Evolutionary conservation across 2,113 vertebrate species (phyloP).

Genomic region (Astur gentilis): DNA sequence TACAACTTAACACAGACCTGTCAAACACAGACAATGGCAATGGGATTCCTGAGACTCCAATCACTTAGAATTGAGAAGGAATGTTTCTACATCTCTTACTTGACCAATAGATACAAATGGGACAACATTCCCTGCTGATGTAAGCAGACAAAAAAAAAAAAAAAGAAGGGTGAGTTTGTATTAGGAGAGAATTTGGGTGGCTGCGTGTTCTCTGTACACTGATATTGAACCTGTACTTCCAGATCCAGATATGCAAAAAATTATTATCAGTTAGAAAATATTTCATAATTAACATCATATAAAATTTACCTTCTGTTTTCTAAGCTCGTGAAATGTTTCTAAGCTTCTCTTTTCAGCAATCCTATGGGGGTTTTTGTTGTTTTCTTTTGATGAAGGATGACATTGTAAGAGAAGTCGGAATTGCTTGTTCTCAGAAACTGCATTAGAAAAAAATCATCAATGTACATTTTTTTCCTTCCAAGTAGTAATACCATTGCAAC

Average conservation of each 20-base stretch:
- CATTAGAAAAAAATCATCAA: background rate
- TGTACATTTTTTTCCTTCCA: background rate
- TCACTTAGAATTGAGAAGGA: background rate
- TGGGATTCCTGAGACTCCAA: background rate
- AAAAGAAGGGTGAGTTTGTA: background rate
- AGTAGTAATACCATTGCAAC: background rate
- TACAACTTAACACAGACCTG: background rate
- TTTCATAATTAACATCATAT: background rate
- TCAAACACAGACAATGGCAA: background rate
- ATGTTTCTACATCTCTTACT: background rate
- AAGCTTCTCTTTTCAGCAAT: background rate
- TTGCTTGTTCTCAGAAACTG: background rate
- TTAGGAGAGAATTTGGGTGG: background rate
- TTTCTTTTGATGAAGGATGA: background rate
- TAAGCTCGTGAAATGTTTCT: background rate
- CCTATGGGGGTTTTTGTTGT: fast-evolving
- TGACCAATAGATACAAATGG: background rate
- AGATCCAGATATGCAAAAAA: background rate
- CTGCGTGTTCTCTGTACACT: background rate
- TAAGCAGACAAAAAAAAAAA: background rate
- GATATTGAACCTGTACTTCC: background rate
- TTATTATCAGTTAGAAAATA: background rate
- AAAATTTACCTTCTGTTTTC: background rate
- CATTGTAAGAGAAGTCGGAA: background rate
- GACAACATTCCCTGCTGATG: background rate